phyloP scores from a whole-genome alignment of 2,888 invertebrate species.

The Drosophila imparisetae region DNA sequence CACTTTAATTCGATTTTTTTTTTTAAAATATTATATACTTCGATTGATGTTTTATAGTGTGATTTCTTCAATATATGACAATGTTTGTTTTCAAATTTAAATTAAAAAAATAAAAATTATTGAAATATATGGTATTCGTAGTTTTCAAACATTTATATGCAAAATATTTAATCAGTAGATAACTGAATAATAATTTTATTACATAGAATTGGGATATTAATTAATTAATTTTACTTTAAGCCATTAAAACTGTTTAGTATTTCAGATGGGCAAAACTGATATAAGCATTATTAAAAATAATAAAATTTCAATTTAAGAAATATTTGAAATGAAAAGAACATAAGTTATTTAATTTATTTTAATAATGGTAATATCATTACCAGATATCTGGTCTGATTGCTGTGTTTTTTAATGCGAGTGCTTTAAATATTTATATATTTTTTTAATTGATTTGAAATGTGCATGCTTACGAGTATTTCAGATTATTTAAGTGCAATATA shows the following conservation, averaged over 20 bases:
- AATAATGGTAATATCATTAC: too few species aligned
- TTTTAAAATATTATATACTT: too few species aligned
- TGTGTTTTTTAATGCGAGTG: not conserved
- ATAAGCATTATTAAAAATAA: not conserved
- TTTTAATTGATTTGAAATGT: not conserved
- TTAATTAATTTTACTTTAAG: not conserved
- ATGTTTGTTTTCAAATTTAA: too few species aligned
- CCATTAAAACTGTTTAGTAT: not conserved
- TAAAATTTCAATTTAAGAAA: not conserved
- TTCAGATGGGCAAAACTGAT: not conserved
- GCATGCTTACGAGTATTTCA: not conserved
- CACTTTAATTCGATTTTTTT: too few species aligned
- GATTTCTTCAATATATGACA: too few species aligned
- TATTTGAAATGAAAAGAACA: not conserved
- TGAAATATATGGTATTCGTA: too few species aligned
- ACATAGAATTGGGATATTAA: not conserved
- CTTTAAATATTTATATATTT: not conserved
- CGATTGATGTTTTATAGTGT: too few species aligned
- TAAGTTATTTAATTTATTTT: not conserved
- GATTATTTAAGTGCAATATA: not conserved
- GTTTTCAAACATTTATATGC: not conserved
- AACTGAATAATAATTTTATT: not conserved
- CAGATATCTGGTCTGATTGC: not conserved
- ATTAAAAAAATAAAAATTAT: too few species aligned
- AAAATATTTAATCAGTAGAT: not conserved